phyloP scores from a whole-genome alignment of 2,797 vertebrate species.

The Pyrocephalus nanus region DNA sequence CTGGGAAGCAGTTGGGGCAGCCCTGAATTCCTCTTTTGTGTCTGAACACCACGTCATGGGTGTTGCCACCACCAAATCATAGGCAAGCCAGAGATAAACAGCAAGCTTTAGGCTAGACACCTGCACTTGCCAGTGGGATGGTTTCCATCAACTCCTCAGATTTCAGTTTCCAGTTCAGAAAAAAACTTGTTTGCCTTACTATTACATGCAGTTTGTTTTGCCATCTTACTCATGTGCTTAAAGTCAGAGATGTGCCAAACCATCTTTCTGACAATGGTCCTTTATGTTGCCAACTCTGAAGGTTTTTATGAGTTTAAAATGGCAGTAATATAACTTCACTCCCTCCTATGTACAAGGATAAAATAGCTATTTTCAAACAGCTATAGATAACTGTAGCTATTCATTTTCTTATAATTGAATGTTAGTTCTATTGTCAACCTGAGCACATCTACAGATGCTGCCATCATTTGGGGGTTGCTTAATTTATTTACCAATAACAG shows the following conservation, averaged over 20 bases:
- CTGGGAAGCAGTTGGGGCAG: not conserved
- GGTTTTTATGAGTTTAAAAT: conserved; percentile 29
- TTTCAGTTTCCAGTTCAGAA: not conserved
- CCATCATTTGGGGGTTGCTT: not conserved
- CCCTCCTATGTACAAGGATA: not conserved
- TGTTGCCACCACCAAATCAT: not conserved
- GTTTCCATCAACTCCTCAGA: not conserved
- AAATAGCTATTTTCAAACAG: conserved; percentile 52
- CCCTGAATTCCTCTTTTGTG: conserved; percentile 28
- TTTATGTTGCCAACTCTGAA: conserved; percentile 8
- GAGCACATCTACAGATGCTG: conserved; percentile 47
- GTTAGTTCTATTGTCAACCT: conserved; percentile 37
- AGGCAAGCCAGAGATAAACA: not conserved
- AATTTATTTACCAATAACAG: conserved; percentile 59
- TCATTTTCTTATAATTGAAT: conserved; percentile 49
- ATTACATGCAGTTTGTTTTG: not conserved
- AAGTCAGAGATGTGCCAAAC: conserved; percentile 16
- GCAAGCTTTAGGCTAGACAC: not conserved
- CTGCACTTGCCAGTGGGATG: not conserved
- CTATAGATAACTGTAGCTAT: conserved; percentile 38
- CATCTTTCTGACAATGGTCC: conserved; percentile 4
- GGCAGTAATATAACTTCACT: not conserved
- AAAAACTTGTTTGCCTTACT: conserved; percentile 6
- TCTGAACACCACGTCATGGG: not conserved
- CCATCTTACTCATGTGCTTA: not conserved